These are phyloP conservation scores for Hofmannophila pseudospretella DNA, from an alignment of 2,888 invertebrate genomes.

Conservation along the genomic window DNA sequence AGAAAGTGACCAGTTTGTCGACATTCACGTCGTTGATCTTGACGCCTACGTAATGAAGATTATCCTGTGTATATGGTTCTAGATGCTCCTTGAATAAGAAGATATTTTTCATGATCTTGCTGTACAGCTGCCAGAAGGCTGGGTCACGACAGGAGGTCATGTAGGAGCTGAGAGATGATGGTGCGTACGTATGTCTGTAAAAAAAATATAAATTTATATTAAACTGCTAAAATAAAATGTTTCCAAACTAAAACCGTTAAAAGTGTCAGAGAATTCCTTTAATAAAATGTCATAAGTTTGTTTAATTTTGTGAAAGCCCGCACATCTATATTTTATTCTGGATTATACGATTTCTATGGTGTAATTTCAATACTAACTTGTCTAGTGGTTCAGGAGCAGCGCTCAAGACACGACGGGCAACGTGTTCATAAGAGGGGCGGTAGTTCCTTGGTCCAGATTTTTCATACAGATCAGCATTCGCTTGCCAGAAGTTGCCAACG, in stretches of 20 bases:
- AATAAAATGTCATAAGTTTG: neutral
- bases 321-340: too few species aligned
- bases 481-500: slow-evolving; percentile 76
- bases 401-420: slow-evolving; percentile 66
- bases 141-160: slow-evolving; percentile 81
- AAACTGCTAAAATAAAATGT: too few species aligned
- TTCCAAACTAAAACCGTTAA: too few species aligned
- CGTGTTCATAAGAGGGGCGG: slow-evolving; percentile 77
- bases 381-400: slow-evolving; percentile 37
- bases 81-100: slow-evolving; percentile 70
- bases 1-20: slow-evolving; percentile 76
- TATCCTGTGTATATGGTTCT: slow-evolving; percentile 68
- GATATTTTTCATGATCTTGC: slow-evolving; percentile 66
- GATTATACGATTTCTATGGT: too few species aligned
- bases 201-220: too few species aligned
- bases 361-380: slow-evolving; percentile 25
- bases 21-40: slow-evolving; percentile 71
- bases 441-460: slow-evolving; percentile 41
- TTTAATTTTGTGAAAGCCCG: neutral
- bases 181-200: slow-evolving; percentile 55
- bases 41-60: slow-evolving; percentile 70
- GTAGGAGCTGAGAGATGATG: slow-evolving; percentile 80
- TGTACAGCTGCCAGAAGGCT: slow-evolving; percentile 79
- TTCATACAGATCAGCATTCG: slow-evolving; percentile 68
- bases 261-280: too few species aligned